phyloP scores from a whole-genome alignment of 2,113 vertebrate species.

The Excalfactoria chinensis region DNA sequence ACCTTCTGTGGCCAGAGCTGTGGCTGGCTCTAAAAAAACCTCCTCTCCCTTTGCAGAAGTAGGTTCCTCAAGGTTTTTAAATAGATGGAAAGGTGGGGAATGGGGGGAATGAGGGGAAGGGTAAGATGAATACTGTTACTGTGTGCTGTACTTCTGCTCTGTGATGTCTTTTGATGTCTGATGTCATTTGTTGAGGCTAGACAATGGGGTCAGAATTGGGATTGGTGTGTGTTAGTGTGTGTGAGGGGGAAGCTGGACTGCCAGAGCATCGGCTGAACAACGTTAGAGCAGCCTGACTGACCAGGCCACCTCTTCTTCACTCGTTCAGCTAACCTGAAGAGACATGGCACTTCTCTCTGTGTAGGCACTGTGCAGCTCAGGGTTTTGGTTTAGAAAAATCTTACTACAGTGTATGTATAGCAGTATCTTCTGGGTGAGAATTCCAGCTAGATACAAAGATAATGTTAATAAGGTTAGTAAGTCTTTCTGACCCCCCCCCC shows the following conservation, averaged over 20 bases:
- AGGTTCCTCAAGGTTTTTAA: not conserved
- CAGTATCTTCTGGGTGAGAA: not conserved
- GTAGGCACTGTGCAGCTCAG: too few species aligned
- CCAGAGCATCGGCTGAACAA: not conserved
- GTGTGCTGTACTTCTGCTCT: not conserved
- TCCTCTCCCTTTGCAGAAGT: not conserved
- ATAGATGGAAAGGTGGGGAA: not conserved
- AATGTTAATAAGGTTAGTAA: not conserved
- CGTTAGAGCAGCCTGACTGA: not conserved
- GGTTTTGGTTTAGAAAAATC: not conserved
- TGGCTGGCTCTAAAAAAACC: not conserved
- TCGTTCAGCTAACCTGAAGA: not conserved
- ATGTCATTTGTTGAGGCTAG: not conserved
- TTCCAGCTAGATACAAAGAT: not conserved
- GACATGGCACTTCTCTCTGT: fast-evolving
- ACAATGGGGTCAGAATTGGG: not conserved
- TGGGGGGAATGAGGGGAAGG: too few species aligned
- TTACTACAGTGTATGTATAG: fast-evolving
- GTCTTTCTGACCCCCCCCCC: not conserved
- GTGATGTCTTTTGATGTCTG: too few species aligned
- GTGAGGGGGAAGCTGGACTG: not conserved
- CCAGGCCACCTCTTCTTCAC: not conserved
- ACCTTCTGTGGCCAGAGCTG: not conserved
- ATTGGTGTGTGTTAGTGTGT: not conserved
- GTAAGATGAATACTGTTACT: fast-evolving